A percentile compares a stretch with the other conserved stretches of the same genome.
Evolutionary conservation across 2,797 vertebrate species (phyloP).

Genomic region (Labeo calbasu): DNA sequence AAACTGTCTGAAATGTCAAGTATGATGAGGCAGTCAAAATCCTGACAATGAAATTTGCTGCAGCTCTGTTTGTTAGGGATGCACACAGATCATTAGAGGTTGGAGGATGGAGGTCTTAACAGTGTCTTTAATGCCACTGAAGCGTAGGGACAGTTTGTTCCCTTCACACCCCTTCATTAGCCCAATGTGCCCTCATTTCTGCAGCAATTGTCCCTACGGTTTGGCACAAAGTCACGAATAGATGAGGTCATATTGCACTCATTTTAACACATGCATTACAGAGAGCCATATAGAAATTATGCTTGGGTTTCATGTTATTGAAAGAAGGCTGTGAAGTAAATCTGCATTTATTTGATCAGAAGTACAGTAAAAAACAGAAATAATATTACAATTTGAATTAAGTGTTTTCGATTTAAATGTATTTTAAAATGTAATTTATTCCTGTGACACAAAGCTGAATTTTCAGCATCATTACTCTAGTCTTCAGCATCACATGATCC

Average conservation of each 20-base stretch:
- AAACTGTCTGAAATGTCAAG: background rate
- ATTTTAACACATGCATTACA: background rate
- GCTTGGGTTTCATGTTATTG: background rate
- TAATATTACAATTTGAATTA: background rate
- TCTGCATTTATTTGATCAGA: background rate
- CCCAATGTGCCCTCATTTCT: conserved; percentile 15
- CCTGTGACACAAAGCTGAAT: background rate
- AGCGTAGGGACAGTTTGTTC: conserved; percentile 16
- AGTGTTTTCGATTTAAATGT: background rate
- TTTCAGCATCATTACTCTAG: background rate
- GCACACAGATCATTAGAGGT: conserved; percentile 1
- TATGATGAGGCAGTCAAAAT: background rate
- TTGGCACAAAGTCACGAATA: background rate
- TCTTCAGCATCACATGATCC: background rate
- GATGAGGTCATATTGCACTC: background rate
- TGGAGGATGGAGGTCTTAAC: conserved; percentile 10
- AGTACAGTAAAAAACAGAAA: background rate
- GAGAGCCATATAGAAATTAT: background rate
- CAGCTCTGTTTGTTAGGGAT: conserved; percentile 15
- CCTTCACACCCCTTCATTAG: conserved; percentile 33
- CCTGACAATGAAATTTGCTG: background rate
- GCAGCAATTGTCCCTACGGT: background rate
- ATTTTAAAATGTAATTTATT: background rate
- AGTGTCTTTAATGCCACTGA: conserved; percentile 21
- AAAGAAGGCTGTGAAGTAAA: background rate